These are phyloP conservation scores for Zelostemma sp. DNA, from an alignment of 1,140 invertebrate species.

Conservation along the genomic window DNA sequence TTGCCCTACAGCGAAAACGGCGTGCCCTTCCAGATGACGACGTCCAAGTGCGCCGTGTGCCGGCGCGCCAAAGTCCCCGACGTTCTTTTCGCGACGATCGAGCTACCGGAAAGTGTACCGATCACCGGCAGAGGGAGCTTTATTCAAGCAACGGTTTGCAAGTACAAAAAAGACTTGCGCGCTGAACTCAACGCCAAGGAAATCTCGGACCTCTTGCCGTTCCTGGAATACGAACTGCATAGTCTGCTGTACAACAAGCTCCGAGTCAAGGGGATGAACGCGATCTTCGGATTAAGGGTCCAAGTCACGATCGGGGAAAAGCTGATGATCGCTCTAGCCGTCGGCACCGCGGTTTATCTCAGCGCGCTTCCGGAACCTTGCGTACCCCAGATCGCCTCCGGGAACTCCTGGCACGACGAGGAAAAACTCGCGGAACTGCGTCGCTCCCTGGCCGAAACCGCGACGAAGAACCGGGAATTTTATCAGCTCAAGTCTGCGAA, in stretches of 20 bases:
- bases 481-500: slow-evolving; percentile 74
- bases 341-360: slow-evolving; percentile 87
- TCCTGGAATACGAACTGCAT: slow-evolving; percentile 96
- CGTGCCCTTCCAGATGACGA: slow-evolving; percentile 79
- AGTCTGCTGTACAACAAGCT: slow-evolving; percentile 92
- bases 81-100: slow-evolving; percentile 89
- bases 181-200: slow-evolving; percentile 93
- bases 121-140: slow-evolving; percentile 81
- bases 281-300: slow-evolving; percentile 86
- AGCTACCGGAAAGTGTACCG: slow-evolving; percentile 81
- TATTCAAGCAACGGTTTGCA: slow-evolving; percentile 83
- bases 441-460: slow-evolving; percentile 76
- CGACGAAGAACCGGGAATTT: slow-evolving; percentile 78
- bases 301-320: slow-evolving; percentile 91
- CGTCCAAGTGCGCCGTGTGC: slow-evolving; percentile 70
- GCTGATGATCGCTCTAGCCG: slow-evolving; percentile 87
- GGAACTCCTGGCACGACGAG: slow-evolving; percentile 76
- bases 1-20: slow-evolving; percentile 82
- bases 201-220: slow-evolving; percentile 92
- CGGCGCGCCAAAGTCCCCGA: slow-evolving; percentile 90
- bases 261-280: slow-evolving; percentile 93
- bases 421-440: slow-evolving; percentile 76
- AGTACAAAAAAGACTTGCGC: slow-evolving; percentile 82
- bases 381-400: slow-evolving; percentile 76
- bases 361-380: slow-evolving; percentile 80